These are phyloP conservation scores for Synergus umbraculus DNA, from an alignment of 2,888 invertebrate genomes.

Conservation along the genomic window DNA sequence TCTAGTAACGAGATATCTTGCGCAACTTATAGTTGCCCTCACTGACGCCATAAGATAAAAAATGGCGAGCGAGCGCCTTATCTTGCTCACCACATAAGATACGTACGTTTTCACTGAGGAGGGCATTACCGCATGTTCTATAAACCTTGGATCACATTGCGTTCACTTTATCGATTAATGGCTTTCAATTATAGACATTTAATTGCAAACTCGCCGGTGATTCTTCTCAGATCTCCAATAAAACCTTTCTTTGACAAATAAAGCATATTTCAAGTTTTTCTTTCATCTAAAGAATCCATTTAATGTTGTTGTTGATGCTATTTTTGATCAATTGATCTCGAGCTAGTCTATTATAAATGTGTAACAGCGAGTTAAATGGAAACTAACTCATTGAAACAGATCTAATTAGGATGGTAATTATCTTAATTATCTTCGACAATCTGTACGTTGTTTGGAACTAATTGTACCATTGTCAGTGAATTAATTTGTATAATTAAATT, in stretches of 20 bases:
- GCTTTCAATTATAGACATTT: background rate
- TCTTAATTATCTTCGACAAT: slow-evolving; percentile 4
- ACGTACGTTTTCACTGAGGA: slow-evolving; percentile 2
- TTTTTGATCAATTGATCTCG: background rate
- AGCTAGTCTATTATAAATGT: background rate
- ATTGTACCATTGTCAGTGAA: background rate
- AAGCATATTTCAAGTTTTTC: background rate
- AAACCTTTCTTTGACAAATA: background rate
- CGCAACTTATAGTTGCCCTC: slow-evolving; percentile 48
- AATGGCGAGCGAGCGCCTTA: slow-evolving; percentile 40
- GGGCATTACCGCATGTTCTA: slow-evolving; percentile 18
- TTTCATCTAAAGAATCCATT: slow-evolving; percentile 10
- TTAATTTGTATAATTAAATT: background rate
- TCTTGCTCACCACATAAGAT: slow-evolving; percentile 26
- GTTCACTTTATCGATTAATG: slow-evolving; percentile 33
- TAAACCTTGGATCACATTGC: slow-evolving; percentile 1
- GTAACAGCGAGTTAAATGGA: background rate
- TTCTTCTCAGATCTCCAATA: background rate
- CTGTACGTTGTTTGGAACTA: slow-evolving; percentile 11
- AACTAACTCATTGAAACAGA: slow-evolving; percentile 17
- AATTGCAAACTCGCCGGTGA: background rate
- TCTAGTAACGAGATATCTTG: slow-evolving; percentile 56
- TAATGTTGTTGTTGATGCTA: background rate
- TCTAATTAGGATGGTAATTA: background rate
- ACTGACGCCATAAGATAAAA: slow-evolving; percentile 43